phyloP scores from a whole-genome alignment of 2,888 invertebrate species.

The Netelia fuscicornis region DNA sequence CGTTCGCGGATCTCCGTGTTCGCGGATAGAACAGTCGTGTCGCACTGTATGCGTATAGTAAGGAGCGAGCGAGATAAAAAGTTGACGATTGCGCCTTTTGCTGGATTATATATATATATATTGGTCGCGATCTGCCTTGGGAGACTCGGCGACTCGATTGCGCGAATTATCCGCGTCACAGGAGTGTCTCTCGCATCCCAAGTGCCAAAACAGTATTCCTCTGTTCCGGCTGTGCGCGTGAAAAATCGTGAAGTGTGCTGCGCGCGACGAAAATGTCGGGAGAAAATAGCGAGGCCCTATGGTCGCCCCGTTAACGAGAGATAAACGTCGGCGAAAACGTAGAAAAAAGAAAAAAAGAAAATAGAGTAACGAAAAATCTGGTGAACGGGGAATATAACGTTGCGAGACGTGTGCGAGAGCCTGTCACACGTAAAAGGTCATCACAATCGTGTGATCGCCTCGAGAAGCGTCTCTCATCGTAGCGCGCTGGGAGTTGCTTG shows the following conservation, averaged over 20 bases:
- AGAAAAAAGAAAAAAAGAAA: conserved; percentile 26
- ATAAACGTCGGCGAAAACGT: not conserved
- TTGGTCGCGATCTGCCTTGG: conserved; percentile 4
- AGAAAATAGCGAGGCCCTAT: conserved; percentile 72
- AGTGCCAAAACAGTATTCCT: conserved; percentile 52
- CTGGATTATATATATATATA: conserved; percentile 2
- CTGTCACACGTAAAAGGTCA: conserved; percentile 71
- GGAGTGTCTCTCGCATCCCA: conserved; percentile 50
- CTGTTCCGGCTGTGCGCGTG: conserved; percentile 12
- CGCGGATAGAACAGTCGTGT: not conserved
- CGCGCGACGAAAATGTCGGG: conserved; percentile 72
- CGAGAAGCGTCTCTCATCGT: conserved; percentile 63
- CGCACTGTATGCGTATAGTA: conserved; percentile 1
- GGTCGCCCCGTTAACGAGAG: conserved; percentile 67
- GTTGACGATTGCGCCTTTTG: conserved; percentile 18
- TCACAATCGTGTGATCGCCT: conserved; percentile 65
- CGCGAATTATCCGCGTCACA: conserved; percentile 11
- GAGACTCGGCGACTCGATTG: not conserved
- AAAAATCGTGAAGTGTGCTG: conserved; percentile 5
- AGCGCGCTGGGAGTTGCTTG: conserved; percentile 62
- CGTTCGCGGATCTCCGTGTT: conserved; percentile 40
- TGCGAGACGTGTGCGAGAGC: conserved; percentile 44
- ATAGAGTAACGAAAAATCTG: conserved; percentile 9
- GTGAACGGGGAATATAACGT: conserved; percentile 9
- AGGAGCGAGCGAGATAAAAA: conserved; percentile 1